These are phyloP conservation scores for Nemotelus nigrinus DNA, from an alignment of 2,888 invertebrate species.

Conservation along the genomic window DNA sequence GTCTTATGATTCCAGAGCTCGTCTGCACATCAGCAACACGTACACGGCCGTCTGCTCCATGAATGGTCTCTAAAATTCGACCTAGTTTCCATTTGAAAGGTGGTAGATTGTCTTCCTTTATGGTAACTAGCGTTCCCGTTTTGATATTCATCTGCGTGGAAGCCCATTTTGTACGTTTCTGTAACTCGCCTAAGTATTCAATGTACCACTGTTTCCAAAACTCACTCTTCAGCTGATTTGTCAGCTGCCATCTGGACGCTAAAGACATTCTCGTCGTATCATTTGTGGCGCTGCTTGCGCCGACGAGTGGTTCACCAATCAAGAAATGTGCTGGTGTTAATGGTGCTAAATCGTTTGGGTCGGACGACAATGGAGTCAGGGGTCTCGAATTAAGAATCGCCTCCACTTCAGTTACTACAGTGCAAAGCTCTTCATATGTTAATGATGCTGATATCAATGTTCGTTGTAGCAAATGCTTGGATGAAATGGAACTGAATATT, in stretches of 20 bases:
- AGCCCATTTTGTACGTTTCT: constrained; percentile 9
- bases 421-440: too few relatives aligned
- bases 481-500: too few relatives aligned
- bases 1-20: neutral
- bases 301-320: constrained; percentile 48
- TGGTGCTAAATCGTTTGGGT: constrained; percentile 51
- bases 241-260: constrained; percentile 47
- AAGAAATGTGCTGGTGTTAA: constrained; percentile 51
- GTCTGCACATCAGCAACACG: constrained; percentile 24
- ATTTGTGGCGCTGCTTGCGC: constrained; percentile 3
- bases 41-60: neutral
- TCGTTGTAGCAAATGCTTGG: too few relatives aligned
- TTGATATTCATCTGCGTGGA: neutral
- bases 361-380: too few relatives aligned
- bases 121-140: constrained; percentile 1
- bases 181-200: constrained; percentile 2
- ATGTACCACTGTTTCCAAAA: constrained; percentile 4
- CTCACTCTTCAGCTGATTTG: neutral
- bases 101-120: constrained; percentile 36
- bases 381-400: too few relatives aligned
- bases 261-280: constrained; percentile 18
- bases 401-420: too few relatives aligned
- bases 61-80: constrained; percentile 3
- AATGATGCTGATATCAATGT: too few relatives aligned
- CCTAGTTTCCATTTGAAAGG: constrained; percentile 30